Conservation (phyloP, 2,888 invertebrate species). For the Tachina lurida region DNA sequence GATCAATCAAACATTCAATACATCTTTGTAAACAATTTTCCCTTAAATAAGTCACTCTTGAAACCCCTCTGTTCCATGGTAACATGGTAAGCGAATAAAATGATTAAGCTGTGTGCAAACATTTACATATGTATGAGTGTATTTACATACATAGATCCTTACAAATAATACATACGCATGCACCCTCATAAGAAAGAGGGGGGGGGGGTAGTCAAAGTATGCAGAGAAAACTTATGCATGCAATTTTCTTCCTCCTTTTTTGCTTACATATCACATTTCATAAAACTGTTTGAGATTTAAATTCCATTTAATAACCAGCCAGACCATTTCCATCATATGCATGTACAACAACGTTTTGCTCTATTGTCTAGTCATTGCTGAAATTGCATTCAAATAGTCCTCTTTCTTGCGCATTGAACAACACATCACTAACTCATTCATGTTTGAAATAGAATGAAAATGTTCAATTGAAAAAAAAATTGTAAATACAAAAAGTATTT, state of each 20-base stretch:
- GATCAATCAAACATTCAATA: slow-evolving; percentile 54
- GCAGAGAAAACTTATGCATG: not conserved
- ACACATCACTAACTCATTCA: slow-evolving; percentile 51
- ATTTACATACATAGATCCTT: too few species aligned
- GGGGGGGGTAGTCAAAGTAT: not conserved
- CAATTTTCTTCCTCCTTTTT: not conserved
- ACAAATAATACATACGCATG: too few species aligned
- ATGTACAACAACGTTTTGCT: not conserved
- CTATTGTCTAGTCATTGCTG: slow-evolving; percentile 55
- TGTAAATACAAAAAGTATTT: not conserved
- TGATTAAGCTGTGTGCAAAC: slow-evolving; percentile 9
- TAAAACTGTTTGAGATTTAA: slow-evolving; percentile 65
- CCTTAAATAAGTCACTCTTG: not conserved
- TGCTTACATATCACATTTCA: slow-evolving; percentile 55
- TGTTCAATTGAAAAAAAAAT: slow-evolving; percentile 40
- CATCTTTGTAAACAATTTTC: not conserved
- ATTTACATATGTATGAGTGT: not conserved
- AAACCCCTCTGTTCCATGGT: slow-evolving; percentile 17
- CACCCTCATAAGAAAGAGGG: not conserved
- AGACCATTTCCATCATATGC: slow-evolving; percentile 15
- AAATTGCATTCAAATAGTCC: slow-evolving; percentile 52
- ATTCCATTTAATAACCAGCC: slow-evolving; percentile 66
- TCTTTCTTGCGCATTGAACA: slow-evolving; percentile 16
- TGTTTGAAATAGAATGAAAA: slow-evolving; percentile 43
- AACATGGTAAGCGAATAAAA: slow-evolving; percentile 29